A percentile compares a stretch with the other conserved stretches of the same genome.
Conservation (phyloP, 2,888 invertebrate genomes). For the Hydropsyche betteni region DNA sequence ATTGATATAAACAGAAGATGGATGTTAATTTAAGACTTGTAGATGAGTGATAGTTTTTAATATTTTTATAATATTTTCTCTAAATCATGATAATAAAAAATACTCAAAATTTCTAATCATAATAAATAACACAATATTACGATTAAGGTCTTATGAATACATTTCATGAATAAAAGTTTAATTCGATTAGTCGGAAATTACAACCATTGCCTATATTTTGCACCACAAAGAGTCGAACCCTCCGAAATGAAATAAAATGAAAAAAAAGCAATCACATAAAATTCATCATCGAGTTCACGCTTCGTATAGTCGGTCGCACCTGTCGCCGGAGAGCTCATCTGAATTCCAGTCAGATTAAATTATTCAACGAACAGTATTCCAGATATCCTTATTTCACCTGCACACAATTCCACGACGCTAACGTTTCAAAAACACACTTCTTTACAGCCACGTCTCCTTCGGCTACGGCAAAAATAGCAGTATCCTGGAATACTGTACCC, state of each 20-base stretch:
- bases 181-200: too few relatives aligned
- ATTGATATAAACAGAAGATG: too few relatives aligned
- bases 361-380: constrained; percentile 35
- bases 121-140: too few relatives aligned
- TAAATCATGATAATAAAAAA: too few relatives aligned
- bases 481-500: background rate
- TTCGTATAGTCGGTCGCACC: constrained; percentile 16
- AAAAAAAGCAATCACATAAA: too few relatives aligned
- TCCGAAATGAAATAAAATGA: too few relatives aligned
- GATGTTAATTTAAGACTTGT: too few relatives aligned
- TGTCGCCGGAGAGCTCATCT: constrained; percentile 14
- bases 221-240: background rate
- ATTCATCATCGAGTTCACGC: background rate
- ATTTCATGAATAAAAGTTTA: too few relatives aligned
- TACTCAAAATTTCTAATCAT: too few relatives aligned
- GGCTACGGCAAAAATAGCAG: background rate
- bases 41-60: too few relatives aligned
- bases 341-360: constrained; percentile 39
- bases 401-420: constrained; percentile 27
- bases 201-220: background rate
- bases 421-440: constrained; percentile 25
- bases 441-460: background rate
- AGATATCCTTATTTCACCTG: constrained; percentile 38
- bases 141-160: too few relatives aligned
- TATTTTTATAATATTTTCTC: too few relatives aligned